Percentiles rank a stretch among this genome's conserved stretches.
Evolutionary conservation across 2,888 invertebrate species (phyloP).

Genomic region (Villa cingulata): DNA sequence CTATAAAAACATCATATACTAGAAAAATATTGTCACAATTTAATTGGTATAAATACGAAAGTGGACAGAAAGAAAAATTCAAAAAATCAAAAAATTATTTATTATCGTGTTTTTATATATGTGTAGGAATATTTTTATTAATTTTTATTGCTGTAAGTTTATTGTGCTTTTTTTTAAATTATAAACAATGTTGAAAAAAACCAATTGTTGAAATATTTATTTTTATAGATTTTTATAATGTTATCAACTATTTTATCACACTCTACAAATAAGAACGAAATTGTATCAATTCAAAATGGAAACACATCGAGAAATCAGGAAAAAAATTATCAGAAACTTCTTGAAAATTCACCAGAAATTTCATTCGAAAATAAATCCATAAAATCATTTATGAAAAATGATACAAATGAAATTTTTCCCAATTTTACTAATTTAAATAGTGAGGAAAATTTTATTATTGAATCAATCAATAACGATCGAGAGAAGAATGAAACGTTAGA

Average conservation of each 20-base stretch:
- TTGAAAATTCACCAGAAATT: too few species aligned
- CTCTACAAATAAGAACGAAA: too few species aligned
- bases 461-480: too few species aligned
- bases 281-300: too few species aligned
- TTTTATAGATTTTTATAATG: too few species aligned
- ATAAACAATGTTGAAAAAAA: not conserved
- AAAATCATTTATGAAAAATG: not conserved
- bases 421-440: not conserved
- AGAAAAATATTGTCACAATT: conserved; percentile 6
- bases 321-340: too few species aligned
- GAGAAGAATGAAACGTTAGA: not conserved
- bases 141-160: conserved; percentile 3
- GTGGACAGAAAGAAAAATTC: not conserved
- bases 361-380: too few species aligned
- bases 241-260: too few species aligned
- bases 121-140: not conserved
- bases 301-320: too few species aligned
- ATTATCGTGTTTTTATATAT: not conserved
- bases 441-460: not conserved
- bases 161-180: too few species aligned
- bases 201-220: not conserved
- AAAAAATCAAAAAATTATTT: not conserved
- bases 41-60: conserved; percentile 7
- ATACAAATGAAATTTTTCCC: not conserved
- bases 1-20: not conserved